Evolutionary conservation across 2,797 vertebrate genomes (phyloP).

Genomic region (Enoplosus armatus): DNA sequence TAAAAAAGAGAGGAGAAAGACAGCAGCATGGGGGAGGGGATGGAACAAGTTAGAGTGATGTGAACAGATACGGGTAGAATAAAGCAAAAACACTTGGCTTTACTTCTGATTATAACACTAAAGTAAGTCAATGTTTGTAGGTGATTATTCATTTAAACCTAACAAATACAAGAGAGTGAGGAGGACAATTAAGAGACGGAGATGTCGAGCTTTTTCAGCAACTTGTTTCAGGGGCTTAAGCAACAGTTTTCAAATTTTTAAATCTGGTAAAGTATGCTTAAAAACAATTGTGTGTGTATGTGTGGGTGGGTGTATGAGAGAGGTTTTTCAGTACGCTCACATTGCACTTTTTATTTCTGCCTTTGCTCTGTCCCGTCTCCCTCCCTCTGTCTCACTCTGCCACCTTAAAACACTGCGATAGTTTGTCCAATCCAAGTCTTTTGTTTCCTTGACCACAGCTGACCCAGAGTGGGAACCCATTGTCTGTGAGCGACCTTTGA

Average conservation of each 20-base stretch:
- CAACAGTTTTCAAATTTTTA: constrained; percentile 31
- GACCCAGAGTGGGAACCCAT: constrained; percentile 75
- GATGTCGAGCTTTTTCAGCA: constrained; percentile 19
- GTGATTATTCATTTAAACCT: background rate
- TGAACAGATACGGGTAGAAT: constrained; percentile 38
- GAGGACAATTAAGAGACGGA: background rate
- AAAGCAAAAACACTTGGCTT: constrained; percentile 19
- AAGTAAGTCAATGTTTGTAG: constrained; percentile 2
- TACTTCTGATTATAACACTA: constrained; percentile 1
- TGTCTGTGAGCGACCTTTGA: constrained; percentile 74
- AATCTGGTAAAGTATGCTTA: constrained; percentile 12
- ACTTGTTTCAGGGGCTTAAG: constrained; percentile 33
- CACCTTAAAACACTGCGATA: constrained; percentile 57
- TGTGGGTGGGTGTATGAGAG: constrained; percentile 17
- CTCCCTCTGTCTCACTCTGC: constrained; percentile 57
- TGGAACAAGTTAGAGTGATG: constrained; percentile 65
- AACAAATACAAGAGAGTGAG: background rate
- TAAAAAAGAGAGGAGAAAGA: constrained; percentile 76
- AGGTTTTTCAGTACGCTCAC: constrained; percentile 37
- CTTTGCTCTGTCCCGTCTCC: constrained; percentile 25
- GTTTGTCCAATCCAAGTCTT: constrained; percentile 67
- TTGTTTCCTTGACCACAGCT: constrained; percentile 77
- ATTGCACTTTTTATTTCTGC: constrained; percentile 32
- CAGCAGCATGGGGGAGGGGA: constrained; percentile 67
- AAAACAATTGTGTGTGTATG: constrained; percentile 26